Conservation (phyloP, 2,113 vertebrate species). For the Phalacrocorax carbo region DNA sequence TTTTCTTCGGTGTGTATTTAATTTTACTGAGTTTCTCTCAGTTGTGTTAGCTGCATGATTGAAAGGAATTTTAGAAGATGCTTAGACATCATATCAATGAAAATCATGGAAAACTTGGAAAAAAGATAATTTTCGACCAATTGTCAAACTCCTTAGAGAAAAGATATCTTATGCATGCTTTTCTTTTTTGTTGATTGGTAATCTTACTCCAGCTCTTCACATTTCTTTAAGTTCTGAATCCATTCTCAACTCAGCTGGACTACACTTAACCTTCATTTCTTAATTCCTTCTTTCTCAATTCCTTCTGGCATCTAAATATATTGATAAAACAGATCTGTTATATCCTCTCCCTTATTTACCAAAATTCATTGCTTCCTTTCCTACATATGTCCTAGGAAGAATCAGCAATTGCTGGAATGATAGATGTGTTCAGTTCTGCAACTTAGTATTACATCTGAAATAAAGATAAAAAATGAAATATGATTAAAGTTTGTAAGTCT, state of each 20-base stretch:
- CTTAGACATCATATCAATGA: not conserved
- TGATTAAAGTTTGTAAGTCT: not conserved
- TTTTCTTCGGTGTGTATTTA: rapidly evolving
- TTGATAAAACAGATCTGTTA: not conserved
- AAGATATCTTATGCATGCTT: not conserved
- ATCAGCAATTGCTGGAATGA: not conserved
- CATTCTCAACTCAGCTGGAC: not conserved
- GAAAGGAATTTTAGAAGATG: not conserved
- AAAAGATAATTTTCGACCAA: not conserved
- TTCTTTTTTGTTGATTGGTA: not conserved
- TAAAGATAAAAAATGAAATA: not conserved
- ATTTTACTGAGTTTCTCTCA: not conserved
- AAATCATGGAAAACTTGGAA: not conserved
- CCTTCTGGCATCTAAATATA: not conserved
- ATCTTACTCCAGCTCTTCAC: not conserved
- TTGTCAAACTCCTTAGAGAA: not conserved
- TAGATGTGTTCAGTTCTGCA: not conserved
- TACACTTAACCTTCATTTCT: not conserved
- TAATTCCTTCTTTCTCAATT: not conserved
- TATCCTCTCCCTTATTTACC: not conserved
- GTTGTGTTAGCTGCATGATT: not conserved
- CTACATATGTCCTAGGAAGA: not conserved
- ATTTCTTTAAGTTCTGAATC: not conserved
- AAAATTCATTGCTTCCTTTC: not conserved
- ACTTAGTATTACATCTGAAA: not conserved